phyloP scores from a whole-genome alignment of 2,113 vertebrate species.

The Lophotis ruficrista region DNA sequence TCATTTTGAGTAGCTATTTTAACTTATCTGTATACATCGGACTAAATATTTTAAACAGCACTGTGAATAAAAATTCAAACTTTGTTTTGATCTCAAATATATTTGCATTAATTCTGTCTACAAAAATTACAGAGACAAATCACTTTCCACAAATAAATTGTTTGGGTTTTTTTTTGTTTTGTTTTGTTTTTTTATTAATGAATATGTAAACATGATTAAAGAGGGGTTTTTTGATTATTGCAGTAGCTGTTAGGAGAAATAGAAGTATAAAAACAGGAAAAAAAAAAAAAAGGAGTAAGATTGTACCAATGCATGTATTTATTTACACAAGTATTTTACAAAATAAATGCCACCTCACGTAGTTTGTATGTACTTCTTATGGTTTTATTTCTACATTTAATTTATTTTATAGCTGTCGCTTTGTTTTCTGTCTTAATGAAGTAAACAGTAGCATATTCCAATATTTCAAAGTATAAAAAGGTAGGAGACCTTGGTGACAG shows the following conservation, averaged over 20 bases:
- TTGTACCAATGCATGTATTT: not conserved
- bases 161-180: not conserved
- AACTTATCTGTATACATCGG: not conserved
- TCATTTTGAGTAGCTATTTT: not conserved
- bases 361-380: not conserved
- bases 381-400: not conserved
- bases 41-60: not conserved
- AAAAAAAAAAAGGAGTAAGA: not conserved
- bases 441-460: not conserved
- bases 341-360: not conserved
- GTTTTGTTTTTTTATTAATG: not conserved
- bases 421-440: not conserved
- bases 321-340: not conserved
- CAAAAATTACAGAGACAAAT: not conserved
- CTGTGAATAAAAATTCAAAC: not conserved
- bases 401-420: not conserved
- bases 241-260: not conserved
- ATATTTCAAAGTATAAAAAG: not conserved
- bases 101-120: not conserved
- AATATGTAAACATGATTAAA: not conserved
- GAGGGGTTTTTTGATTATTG: not conserved
- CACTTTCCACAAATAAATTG: not conserved
- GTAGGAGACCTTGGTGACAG: not conserved
- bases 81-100: not conserved
- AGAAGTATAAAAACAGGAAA: not conserved